Base-by-base conservation (phyloP, 2,113 vertebrate genomes). In the Bucco capensis region DNA sequence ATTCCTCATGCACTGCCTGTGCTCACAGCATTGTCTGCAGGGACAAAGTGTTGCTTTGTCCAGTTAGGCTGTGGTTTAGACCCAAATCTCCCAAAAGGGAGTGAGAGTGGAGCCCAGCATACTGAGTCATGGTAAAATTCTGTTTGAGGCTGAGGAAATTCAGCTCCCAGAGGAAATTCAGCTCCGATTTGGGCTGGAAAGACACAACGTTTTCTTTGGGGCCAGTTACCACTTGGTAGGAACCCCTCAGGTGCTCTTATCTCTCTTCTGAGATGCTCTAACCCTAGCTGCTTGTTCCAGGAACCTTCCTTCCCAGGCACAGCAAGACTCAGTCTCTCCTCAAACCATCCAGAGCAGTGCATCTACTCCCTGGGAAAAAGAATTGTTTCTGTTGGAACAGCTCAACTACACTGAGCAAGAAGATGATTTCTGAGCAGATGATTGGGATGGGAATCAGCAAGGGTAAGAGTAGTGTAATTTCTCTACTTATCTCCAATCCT, bases 351-450 rank as follows among this genome's bases (percentile, higher is more conserved):
- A 18, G 56, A 83, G 71, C 4, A 15, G 58, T 83, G 91, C 91
- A 94, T 96, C 96, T 95, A 92, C 71, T 96, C 87, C 93, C 44
- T 72, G 73, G 82, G 81, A 85, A 92, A 87, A 92, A 87, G 94
- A 93, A 94, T 79, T 86, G 70, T 93, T 95, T 96, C 90, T 96
- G 95, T 94, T 96, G 92, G 93, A 91, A 89, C 54, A 96, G 79
- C 92, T 88, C 92, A 95, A 92, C 94, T 96, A 95, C 90, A 72
- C 23, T 69, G 78, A 85, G 93, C 83, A 95, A 90, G 73, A 97
- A 96, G 89, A 93, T 96, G 88, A 84, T 49, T 73, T 93, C 78
- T 84, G 75, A 96, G 73, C 81, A 79, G 89, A 95, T 92, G 96
- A 94, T 76, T 92, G 82, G 49, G 58, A 92, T 87, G 94, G 92